These are phyloP conservation scores for Anguilla japonica DNA, from an alignment of 2,113 vertebrate genomes.

Conservation along the genomic window DNA sequence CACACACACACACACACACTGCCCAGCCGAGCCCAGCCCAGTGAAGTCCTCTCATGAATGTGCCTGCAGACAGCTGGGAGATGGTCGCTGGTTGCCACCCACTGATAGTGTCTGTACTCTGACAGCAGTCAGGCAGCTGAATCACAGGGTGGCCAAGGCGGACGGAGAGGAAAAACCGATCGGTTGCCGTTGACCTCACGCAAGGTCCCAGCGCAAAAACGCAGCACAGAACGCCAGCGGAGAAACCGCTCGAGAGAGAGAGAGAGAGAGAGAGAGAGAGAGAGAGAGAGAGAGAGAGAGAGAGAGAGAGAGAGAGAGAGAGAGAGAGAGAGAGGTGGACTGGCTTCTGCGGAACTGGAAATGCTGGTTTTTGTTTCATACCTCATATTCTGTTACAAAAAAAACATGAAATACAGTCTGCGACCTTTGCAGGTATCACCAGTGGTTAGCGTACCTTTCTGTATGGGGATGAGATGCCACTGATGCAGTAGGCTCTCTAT, in stretches of 20 bases:
- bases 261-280: no score
- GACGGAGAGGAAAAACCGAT: background rate
- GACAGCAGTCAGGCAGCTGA: conserved; percentile 44
- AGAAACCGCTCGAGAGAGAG: no score
- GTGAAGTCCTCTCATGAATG: conserved; percentile 22
- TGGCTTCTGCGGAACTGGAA: background rate
- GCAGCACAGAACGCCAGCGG: no score
- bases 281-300: no score
- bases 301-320: no score
- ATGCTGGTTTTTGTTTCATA: no score
- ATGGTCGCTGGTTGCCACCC: conserved; percentile 15
- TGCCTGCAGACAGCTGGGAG: conserved; percentile 34
- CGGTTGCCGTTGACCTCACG: background rate
- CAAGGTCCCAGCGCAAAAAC: background rate
- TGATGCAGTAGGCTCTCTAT: no score
- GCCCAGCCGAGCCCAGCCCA: background rate
- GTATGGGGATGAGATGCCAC: no score
- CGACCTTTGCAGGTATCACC: no score
- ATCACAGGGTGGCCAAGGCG: background rate
- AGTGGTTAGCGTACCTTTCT: no score
- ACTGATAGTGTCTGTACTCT: conserved; percentile 28
- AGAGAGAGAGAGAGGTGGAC: background rate
- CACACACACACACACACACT: background rate
- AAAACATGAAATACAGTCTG: no score
- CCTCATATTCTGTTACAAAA: no score